Evolutionary conservation across 1,140 invertebrate species (phyloP).

Genomic region (Eciton burchellii): DNA sequence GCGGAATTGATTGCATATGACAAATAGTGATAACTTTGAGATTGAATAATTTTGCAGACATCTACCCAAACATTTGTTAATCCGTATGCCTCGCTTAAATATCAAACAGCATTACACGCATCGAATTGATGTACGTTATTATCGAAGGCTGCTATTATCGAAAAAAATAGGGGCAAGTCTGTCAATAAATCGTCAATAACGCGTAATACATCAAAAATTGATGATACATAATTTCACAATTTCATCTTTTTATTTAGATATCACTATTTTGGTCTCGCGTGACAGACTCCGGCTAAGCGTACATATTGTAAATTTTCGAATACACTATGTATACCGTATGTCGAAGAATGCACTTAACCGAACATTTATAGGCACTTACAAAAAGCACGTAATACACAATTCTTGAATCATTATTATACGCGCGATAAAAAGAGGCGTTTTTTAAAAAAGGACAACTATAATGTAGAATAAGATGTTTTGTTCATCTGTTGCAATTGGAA

Average conservation of each 20-base stretch:
- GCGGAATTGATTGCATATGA: slow-evolving; percentile 4
- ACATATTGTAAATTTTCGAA: background rate
- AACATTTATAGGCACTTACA: slow-evolving; percentile 51
- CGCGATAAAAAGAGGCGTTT: no score
- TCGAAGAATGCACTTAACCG: slow-evolving; percentile 29
- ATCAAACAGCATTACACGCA: background rate
- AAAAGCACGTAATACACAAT: slow-evolving; percentile 32
- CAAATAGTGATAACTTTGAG: background rate
- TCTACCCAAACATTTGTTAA: background rate
- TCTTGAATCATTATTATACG: background rate
- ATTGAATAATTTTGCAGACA: background rate
- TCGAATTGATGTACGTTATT: slow-evolving; percentile 28
- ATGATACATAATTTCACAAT: slow-evolving; percentile 6
- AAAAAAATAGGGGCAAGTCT: slow-evolving; percentile 2
- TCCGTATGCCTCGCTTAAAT: slow-evolving; percentile 7
- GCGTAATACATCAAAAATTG: slow-evolving; percentile 8
- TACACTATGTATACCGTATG: slow-evolving; percentile 21
- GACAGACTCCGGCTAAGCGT: background rate
- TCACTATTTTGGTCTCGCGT: background rate
- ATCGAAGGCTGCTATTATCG: background rate
- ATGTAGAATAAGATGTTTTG: background rate
- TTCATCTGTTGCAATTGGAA: background rate
- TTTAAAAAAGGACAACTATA: slow-evolving; percentile 5
- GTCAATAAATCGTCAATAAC: background rate
- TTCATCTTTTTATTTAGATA: slow-evolving; percentile 11